Conservation (phyloP, 2,797 vertebrate species). For the Amblyopsis hoosieri region DNA sequence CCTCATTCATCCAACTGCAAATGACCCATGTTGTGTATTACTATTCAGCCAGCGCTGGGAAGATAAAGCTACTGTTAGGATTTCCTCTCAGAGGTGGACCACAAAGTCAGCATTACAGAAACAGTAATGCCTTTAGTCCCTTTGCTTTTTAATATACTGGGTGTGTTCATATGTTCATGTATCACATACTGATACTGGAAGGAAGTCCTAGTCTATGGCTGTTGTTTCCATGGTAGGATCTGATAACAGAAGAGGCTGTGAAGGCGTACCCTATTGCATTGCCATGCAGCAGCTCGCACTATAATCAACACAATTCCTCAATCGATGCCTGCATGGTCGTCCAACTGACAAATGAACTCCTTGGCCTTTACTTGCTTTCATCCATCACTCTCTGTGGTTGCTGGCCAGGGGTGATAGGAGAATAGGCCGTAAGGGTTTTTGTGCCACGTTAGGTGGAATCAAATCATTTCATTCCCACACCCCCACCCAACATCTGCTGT, state of each 20-base stretch:
- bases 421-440: constrained; percentile 24
- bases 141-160: too few species aligned
- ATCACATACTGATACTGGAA: constrained; percentile 32
- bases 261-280: constrained; percentile 19
- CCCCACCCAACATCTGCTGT: not conserved
- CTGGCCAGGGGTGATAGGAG: constrained; percentile 43
- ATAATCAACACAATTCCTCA: constrained; percentile 57
- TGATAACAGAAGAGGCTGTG: too few species aligned
- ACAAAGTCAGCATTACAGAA: constrained; percentile 21
- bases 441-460: constrained; percentile 34
- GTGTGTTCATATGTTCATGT: constrained; percentile 9
- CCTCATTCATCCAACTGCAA: constrained; percentile 27
- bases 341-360: constrained; percentile 53
- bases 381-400: constrained; percentile 13
- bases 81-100: constrained; percentile 10
- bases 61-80: constrained; percentile 7
- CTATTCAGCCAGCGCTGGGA: constrained; percentile 2
- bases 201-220: constrained; percentile 18
- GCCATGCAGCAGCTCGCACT: constrained; percentile 38
- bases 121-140: not conserved
- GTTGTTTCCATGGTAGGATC: too few species aligned
- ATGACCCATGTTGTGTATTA: constrained; percentile 19
- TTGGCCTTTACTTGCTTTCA: constrained; percentile 28
- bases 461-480: too few species aligned
- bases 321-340: constrained; percentile 56